Percentiles rank a stretch among this genome's conserved stretches.
Conservation (phyloP, 2,888 invertebrate species). For the Sminthurides aquaticus region DNA sequence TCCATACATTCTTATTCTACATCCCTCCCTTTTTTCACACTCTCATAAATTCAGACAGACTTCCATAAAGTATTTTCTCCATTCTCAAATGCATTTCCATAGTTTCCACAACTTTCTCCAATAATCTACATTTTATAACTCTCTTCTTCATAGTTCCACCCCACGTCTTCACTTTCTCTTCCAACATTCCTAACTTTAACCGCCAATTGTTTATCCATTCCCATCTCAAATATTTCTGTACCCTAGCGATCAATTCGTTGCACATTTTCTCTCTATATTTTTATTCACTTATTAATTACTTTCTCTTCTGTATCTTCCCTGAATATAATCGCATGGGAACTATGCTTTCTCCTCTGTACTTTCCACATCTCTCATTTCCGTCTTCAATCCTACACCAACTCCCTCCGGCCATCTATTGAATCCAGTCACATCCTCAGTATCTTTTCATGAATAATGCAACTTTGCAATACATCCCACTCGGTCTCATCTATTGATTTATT, state of each 20-base stretch:
- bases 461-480: background rate
- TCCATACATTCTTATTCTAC: too few species aligned
- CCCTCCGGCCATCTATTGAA: background rate
- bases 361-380: background rate
- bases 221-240: too few species aligned
- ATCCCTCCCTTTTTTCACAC: background rate
- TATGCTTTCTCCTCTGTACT: background rate
- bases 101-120: background rate
- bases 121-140: background rate
- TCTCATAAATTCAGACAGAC: background rate
- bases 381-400: background rate
- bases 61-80: background rate
- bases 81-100: background rate
- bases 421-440: background rate
- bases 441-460: background rate
- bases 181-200: too few species aligned
- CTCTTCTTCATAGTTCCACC: too few species aligned
- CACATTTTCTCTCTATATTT: too few species aligned
- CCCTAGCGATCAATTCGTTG: too few species aligned
- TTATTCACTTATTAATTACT: too few species aligned
- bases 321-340: background rate
- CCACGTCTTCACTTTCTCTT: too few species aligned
- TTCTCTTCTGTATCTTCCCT: background rate
- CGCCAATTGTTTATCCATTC: too few species aligned
- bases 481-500: background rate